Percentiles rank a stretch among this genome's conserved stretches.
phyloP scores from a whole-genome alignment of 2,888 invertebrate species.

The Tetramorium bicarinatum region DNA sequence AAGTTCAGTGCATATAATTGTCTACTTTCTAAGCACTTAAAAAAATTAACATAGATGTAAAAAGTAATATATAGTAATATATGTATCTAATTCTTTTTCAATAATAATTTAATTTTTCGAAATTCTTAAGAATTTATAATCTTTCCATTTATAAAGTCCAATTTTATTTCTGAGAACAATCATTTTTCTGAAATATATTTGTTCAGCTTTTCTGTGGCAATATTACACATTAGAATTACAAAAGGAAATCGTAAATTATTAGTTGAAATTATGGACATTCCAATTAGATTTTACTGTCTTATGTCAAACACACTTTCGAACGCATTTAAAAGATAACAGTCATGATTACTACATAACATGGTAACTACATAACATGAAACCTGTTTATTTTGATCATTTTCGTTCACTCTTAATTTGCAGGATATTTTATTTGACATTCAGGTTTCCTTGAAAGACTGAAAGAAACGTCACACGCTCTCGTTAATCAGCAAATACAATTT shows the following conservation, averaged over 20 bases:
- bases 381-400: neutral
- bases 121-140: neutral
- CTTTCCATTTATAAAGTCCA: neutral
- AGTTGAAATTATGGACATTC: neutral
- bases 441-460: neutral
- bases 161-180: neutral
- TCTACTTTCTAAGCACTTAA: neutral
- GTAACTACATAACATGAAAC: too few relatives aligned
- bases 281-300: neutral
- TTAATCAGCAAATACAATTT: neutral
- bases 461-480: neutral
- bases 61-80: neutral
- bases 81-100: neutral
- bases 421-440: neutral
- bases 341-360: too few relatives aligned
- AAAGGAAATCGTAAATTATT: neutral
- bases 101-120: neutral
- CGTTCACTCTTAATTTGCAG: neutral
- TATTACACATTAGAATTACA: neutral
- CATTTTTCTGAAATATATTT: neutral
- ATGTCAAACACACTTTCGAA: neutral
- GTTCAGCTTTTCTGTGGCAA: neutral
- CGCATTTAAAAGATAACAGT: neutral
- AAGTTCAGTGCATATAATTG: neutral
- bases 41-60: neutral